A percentile compares a stretch with the other conserved stretches of the same genome.
Evolutionary conservation across 2,888 invertebrate species (phyloP).

Genomic region (Tanytarsus gracilentus): DNA sequence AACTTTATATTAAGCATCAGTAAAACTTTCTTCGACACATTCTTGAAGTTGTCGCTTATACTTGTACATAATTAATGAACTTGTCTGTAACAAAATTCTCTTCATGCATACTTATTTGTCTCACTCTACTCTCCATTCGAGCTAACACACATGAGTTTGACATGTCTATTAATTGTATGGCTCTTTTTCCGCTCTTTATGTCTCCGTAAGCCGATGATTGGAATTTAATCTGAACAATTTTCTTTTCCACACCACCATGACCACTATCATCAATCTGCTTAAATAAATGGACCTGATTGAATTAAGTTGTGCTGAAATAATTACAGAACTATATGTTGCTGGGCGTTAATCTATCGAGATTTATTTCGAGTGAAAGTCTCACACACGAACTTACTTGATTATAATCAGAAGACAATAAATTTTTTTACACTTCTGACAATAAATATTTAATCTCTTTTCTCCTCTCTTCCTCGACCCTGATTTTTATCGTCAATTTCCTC

Average conservation of each 20-base stretch:
- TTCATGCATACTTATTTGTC: background rate
- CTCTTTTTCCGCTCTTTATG: background rate
- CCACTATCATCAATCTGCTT: background rate
- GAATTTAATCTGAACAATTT: slow-evolving; percentile 3
- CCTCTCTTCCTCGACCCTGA: background rate
- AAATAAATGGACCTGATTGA: background rate
- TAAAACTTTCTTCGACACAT: background rate
- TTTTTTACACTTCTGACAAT: no score
- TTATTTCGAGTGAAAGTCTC: no score
- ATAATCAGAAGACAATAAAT: no score
- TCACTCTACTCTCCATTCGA: background rate
- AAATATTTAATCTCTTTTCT: background rate
- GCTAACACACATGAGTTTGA: slow-evolving; percentile 17
- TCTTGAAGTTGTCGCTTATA: background rate
- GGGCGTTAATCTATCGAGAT: no score
- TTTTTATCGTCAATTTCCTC: background rate
- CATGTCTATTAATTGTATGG: slow-evolving; percentile 23
- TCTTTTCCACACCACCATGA: background rate
- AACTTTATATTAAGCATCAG: slow-evolving; percentile 1
- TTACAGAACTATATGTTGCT: no score
- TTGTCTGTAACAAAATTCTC: slow-evolving; percentile 19
- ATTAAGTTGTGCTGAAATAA: no score
- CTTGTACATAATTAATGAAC: slow-evolving; percentile 21
- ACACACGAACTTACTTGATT: no score
- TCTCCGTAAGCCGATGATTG: background rate